phyloP scores from a whole-genome alignment of 1,140 invertebrate genomes.

The Pseudoatta argentina region DNA sequence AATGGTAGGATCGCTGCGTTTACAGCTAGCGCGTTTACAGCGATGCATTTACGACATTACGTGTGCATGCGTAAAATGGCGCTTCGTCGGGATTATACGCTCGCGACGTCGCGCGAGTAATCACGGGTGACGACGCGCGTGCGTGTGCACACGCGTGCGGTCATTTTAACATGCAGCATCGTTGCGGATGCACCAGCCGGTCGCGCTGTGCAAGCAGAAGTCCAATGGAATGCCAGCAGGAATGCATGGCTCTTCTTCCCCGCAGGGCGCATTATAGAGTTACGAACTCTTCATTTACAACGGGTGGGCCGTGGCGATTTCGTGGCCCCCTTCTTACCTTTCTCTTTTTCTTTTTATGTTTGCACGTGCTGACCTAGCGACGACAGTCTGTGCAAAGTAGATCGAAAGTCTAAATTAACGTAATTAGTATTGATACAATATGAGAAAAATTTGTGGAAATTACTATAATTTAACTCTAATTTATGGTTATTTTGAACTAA shows the following conservation, averaged over 20 bases:
- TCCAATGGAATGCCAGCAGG: slow-evolving; percentile 73
- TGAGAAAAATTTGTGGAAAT: no score
- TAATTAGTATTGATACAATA: background rate
- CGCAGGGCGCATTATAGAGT: slow-evolving; percentile 75
- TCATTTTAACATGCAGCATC: slow-evolving; percentile 47
- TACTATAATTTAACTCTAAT: no score
- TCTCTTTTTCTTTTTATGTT: background rate
- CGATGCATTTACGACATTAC: slow-evolving; percentile 11
- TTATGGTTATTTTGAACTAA: no score
- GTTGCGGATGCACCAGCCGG: slow-evolving; percentile 68
- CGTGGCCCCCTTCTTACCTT: slow-evolving; percentile 11
- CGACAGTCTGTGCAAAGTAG: slow-evolving; percentile 25
- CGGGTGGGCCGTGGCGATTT: slow-evolving; percentile 71
- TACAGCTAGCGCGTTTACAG: background rate
- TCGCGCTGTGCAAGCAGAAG: slow-evolving; percentile 68
- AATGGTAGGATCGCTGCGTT: background rate
- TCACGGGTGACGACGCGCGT: slow-evolving; percentile 40
- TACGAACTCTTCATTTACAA: slow-evolving; percentile 74
- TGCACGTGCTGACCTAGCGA: slow-evolving; percentile 53
- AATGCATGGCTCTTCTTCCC: slow-evolving; percentile 71
- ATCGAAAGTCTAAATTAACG: background rate
- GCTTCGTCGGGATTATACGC: slow-evolving; percentile 50
- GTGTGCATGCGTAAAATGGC: slow-evolving; percentile 26
- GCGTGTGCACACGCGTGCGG: slow-evolving; percentile 20
- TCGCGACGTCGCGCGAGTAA: slow-evolving; percentile 62